Evolutionary conservation across 1,140 invertebrate genomes (phyloP), one percentile per base, ranked within the genome.

Genomic region (Oreohelix idahoensis): DNA sequence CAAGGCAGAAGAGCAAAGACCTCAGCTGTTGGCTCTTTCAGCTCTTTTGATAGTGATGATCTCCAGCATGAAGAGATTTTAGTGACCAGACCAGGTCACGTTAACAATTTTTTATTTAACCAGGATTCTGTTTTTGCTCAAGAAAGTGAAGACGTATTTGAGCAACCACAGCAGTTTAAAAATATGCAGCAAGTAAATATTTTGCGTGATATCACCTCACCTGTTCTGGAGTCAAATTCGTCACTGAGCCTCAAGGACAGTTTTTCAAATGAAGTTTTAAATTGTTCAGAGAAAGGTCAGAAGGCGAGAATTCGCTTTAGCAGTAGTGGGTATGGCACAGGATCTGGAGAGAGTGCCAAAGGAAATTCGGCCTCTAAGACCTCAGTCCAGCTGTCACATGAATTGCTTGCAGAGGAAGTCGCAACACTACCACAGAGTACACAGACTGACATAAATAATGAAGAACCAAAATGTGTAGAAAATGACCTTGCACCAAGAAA

Each of bases 121-220:
- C 63, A 66, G 29, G 63, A 66, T 66, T 66, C 63, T 32, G n/a
- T 66, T 66, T 66, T 66, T 66, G 8, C 29, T 32, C n/a, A 66
- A 66, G 63, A 66, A 32, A 66, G 63, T 66, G 63, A 66, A 66
- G 53, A 58, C 20, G 63, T 35, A n/a, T 35, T 35, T 66, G 63
- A 66, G 2, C 10, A 35, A 32, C 8, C 8, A 66, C n/a, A 29
- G 17, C 32, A 8, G n/a, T 66, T 1, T 32, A 32, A n/a, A 58
- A 4, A 20, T 11, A 20, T 20, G 53, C 53, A 58, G 53, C 53
- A 58, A 23, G 23, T 23, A 23, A 23, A 20, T 58, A 20, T 58
- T n/a, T 10, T 49, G 10, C 8, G 53, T 15, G 8, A 23, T n/a
- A 58, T 58, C 26, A 8, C 29, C 20, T 29, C n/a, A 32, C n/a